Percentiles rank a stretch among this genome's conserved stretches.
Conservation (phyloP, 1,140 invertebrate genomes). For the Saxidomus purpurata region DNA sequence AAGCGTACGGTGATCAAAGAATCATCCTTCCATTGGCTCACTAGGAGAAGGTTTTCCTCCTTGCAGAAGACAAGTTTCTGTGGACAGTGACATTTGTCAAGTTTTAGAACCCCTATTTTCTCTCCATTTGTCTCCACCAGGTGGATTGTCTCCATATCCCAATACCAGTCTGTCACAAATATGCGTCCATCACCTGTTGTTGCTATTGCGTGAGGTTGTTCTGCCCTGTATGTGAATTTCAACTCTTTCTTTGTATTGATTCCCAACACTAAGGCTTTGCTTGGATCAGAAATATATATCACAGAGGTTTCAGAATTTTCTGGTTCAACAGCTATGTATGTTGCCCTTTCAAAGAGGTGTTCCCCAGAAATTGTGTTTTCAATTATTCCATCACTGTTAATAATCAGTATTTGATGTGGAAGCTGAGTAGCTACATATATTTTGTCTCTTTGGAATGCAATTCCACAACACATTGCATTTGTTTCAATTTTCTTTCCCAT, state of each 20-base stretch:
- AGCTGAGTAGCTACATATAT: slow-evolving; percentile 12
- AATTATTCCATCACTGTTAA: no score
- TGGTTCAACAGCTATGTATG: slow-evolving; percentile 22
- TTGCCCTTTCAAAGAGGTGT: neutral
- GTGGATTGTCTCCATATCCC: neutral
- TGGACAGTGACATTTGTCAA: neutral
- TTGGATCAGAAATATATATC: slow-evolving; percentile 38
- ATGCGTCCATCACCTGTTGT: neutral
- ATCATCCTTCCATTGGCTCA: neutral
- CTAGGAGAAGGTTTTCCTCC: neutral
- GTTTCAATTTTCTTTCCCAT: neutral
- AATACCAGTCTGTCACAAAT: slow-evolving; percentile 27
- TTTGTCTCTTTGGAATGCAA: neutral
- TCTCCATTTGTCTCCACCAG: neutral
- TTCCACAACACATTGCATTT: slow-evolving; percentile 29
- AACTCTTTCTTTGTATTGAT: neutral
- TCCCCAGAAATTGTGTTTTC: no score
- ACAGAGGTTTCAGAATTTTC: no score
- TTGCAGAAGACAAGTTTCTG: neutral
- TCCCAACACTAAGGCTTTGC: slow-evolving; percentile 31
- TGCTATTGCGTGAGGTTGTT: neutral
- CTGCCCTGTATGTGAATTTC: neutral
- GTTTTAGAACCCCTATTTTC: neutral
- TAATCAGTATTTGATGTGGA: no score
- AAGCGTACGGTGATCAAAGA: neutral